A percentile compares a stretch with the other conserved stretches of the same genome.
phyloP scores from a whole-genome alignment of 2,888 invertebrate species.

The Polylopha cassiicola region DNA sequence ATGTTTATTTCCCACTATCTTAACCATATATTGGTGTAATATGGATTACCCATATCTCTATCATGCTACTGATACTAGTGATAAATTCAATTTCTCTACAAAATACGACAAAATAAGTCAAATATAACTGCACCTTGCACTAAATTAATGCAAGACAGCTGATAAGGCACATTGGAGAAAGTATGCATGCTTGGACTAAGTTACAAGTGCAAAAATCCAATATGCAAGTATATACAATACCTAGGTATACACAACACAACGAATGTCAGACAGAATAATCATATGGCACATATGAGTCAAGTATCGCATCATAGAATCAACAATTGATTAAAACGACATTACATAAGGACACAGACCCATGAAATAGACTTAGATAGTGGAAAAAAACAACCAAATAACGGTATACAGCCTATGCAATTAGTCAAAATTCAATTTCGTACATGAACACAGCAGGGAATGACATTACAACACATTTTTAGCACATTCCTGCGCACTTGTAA shows the following conservation, averaged over 20 bases:
- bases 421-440: slow-evolving; percentile 24
- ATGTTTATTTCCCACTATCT: slow-evolving; percentile 15
- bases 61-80: slow-evolving; percentile 6
- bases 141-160: neutral
- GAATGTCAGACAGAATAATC: slow-evolving; percentile 30
- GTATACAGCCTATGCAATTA: slow-evolving; percentile 30
- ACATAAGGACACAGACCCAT: slow-evolving; percentile 19
- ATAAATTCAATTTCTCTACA: slow-evolving; percentile 13
- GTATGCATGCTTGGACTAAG: neutral
- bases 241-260: slow-evolving; percentile 5
- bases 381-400: slow-evolving; percentile 28
- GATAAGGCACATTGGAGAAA: slow-evolving; percentile 11
- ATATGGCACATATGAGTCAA: slow-evolving; percentile 39
- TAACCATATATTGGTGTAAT: slow-evolving; percentile 14
- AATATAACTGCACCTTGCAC: neutral
- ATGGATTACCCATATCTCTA: slow-evolving; percentile 12
- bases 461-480: slow-evolving; percentile 42
- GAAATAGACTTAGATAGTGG: slow-evolving; percentile 20
- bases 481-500: slow-evolving; percentile 39
- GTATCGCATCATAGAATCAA: slow-evolving; percentile 30
- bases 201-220: slow-evolving; percentile 3
- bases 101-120: neutral
- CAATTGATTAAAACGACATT: slow-evolving; percentile 23
- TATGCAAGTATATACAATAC: slow-evolving; percentile 7
- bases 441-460: slow-evolving; percentile 31